Conservation (phyloP, 1,140 invertebrate species). For the Lasioglossum baleicum region DNA sequence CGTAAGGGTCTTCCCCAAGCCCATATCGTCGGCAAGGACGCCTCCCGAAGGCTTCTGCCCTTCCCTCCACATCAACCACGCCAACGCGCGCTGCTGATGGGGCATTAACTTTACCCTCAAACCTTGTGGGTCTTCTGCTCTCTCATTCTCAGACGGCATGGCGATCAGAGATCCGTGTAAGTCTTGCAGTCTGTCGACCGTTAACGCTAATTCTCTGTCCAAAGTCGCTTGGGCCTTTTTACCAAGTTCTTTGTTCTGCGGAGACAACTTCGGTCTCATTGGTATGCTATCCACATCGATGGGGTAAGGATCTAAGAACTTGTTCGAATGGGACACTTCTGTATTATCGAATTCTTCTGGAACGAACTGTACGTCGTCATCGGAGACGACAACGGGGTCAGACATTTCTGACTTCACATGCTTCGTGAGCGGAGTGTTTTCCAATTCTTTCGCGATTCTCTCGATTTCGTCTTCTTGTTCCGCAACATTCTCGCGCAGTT, state of each 20-base stretch:
- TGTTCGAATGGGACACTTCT: neutral
- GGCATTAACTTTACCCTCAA: constrained; percentile 87
- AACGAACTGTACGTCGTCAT: no score
- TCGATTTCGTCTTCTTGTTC: constrained; percentile 73
- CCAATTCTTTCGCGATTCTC: constrained; percentile 74
- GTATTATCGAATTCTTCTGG: neutral
- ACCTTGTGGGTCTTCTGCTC: constrained; percentile 83
- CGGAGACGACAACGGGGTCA: no score
- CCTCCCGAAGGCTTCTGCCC: constrained; percentile 90
- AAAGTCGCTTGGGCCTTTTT: constrained; percentile 82
- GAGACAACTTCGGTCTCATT: constrained; percentile 27
- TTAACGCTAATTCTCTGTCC: constrained; percentile 83
- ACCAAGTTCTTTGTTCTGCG: constrained; percentile 56
- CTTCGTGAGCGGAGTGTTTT: constrained; percentile 76
- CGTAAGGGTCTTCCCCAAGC: constrained; percentile 94
- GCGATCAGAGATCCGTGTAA: constrained; percentile 86
- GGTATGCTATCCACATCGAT: constrained; percentile 24
- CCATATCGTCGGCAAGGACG: constrained; percentile 96
- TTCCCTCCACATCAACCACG: constrained; percentile 95
- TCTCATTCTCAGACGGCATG: constrained; percentile 83
- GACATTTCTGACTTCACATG: constrained; percentile 39
- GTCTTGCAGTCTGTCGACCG: constrained; percentile 85
- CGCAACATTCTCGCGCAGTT: constrained; percentile 74
- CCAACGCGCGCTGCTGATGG: constrained; percentile 92
- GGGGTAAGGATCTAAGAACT: neutral